Evolutionary conservation across 2,888 invertebrate genomes (phyloP).

Genomic region (Melangyna quadrimaculata): DNA sequence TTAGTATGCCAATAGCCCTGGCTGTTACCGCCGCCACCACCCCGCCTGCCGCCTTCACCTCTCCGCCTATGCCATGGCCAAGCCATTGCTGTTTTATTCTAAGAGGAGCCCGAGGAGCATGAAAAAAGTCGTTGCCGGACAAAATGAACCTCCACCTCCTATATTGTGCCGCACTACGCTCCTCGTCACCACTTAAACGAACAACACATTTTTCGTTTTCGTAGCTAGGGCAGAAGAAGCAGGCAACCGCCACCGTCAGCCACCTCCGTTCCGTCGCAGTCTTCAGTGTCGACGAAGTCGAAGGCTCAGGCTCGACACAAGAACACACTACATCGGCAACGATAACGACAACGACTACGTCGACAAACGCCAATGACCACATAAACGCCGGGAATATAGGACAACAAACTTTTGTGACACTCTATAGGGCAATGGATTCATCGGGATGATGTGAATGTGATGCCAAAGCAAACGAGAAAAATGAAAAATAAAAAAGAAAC

Average conservation of each 20-base stretch:
- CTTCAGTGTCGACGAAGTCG: constrained; percentile 18
- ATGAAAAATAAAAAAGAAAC: no score
- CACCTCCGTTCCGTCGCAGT: constrained; percentile 1
- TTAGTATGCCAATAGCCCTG: constrained; percentile 71
- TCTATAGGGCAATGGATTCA: constrained; percentile 72
- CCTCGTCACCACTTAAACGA: neutral
- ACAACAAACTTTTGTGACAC: constrained; percentile 72
- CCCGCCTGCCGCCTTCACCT: constrained; percentile 18
- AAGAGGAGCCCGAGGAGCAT: constrained; percentile 46
- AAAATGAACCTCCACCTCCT: constrained; percentile 51
- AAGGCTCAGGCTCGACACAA: constrained; percentile 30
- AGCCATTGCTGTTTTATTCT: constrained; percentile 50
- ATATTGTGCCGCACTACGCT: neutral
- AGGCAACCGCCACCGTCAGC: constrained; percentile 28
- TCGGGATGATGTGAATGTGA: constrained; percentile 72
- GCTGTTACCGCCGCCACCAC: constrained; percentile 31
- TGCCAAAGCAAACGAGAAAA: constrained; percentile 64
- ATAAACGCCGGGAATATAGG: constrained; percentile 71
- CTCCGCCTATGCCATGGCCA: constrained; percentile 30
- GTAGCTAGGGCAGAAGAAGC: constrained; percentile 47
- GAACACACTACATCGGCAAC: constrained; percentile 46
- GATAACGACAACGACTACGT: constrained; percentile 46
- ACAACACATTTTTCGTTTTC: constrained; percentile 57
- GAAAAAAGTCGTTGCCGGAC: constrained; percentile 66
- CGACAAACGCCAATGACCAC: constrained; percentile 72